These are phyloP conservation scores for Bucorvus abyssinicus DNA, from an alignment of 2,797 vertebrate species.

Conservation along the genomic window DNA sequence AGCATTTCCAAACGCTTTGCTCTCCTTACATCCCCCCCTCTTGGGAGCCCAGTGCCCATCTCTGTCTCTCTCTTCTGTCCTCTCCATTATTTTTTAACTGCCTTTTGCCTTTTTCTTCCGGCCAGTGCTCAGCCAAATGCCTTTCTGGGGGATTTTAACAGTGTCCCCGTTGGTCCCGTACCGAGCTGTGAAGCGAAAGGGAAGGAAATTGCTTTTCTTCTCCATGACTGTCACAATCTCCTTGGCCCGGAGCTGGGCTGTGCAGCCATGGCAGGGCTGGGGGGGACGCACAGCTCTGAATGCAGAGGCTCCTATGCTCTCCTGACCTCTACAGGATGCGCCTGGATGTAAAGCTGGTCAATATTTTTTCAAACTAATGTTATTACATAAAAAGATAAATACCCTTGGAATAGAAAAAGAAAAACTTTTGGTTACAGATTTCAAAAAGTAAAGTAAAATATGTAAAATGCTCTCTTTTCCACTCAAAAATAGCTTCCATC, in stretches of 20 bases:
- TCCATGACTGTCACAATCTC: not conserved
- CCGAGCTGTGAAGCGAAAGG: not conserved
- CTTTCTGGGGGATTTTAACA: not conserved
- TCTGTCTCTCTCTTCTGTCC: not conserved
- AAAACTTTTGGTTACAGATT: not conserved
- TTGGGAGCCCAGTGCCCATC: conserved; percentile 19
- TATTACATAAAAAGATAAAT: not conserved
- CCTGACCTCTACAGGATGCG: not conserved
- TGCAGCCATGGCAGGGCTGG: not conserved
- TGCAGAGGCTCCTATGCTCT: not conserved
- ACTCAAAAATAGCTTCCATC: not conserved
- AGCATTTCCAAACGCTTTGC: conserved; percentile 40
- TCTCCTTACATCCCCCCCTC: not conserved
- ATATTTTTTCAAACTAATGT: not conserved
- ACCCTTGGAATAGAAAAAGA: not conserved
- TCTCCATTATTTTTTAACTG: not conserved
- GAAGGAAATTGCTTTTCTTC: not conserved
- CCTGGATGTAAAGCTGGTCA: not conserved
- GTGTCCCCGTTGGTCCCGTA: not conserved
- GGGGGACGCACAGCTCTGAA: not conserved
- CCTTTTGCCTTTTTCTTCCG: not conserved
- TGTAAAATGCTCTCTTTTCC: not conserved
- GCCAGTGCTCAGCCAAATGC: not conserved
- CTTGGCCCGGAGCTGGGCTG: not conserved
- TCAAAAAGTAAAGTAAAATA: not conserved